A percentile compares a stretch with the other conserved stretches of the same genome.
phyloP scores from a whole-genome alignment of 2,113 vertebrate genomes.

The Myotis davidii region DNA sequence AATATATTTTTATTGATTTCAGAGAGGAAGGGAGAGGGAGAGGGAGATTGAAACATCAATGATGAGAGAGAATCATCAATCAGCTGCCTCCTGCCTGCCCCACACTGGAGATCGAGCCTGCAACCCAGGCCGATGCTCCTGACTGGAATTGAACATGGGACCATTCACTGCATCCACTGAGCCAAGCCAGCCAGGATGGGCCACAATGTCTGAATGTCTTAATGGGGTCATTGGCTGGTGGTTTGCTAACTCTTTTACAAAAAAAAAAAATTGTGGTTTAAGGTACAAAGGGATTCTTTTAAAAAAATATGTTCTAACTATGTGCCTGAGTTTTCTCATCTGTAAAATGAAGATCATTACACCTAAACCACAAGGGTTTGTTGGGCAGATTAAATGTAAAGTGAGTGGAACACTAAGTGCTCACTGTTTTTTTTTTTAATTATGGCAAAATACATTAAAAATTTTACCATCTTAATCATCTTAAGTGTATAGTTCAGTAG shows the following conservation, averaged over 20 bases:
- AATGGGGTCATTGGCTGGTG: background rate
- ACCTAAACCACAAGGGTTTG: background rate
- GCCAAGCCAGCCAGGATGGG: too few relatives aligned
- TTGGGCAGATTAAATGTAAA: slow-evolving; percentile 6
- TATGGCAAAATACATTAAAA: background rate
- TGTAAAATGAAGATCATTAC: background rate
- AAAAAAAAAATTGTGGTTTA: background rate
- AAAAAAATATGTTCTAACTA: background rate
- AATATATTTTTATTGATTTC: too few relatives aligned
- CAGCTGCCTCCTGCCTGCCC: too few relatives aligned
- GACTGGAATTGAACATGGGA: too few relatives aligned
- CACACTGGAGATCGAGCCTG: too few relatives aligned
- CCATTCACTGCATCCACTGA: too few relatives aligned
- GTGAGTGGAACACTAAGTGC: background rate
- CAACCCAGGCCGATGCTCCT: too few relatives aligned
- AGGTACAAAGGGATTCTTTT: background rate
- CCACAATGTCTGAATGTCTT: background rate
- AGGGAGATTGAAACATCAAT: too few relatives aligned
- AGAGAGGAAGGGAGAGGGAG: too few relatives aligned
- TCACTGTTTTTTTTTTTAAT: background rate
- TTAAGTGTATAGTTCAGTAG: background rate
- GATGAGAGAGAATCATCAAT: too few relatives aligned
- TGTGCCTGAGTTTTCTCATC: background rate
- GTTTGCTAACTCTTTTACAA: background rate
- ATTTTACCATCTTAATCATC: background rate